Base-by-base conservation (phyloP, 2,888 invertebrate genomes). In the Boloria euphrosyne region DNA sequence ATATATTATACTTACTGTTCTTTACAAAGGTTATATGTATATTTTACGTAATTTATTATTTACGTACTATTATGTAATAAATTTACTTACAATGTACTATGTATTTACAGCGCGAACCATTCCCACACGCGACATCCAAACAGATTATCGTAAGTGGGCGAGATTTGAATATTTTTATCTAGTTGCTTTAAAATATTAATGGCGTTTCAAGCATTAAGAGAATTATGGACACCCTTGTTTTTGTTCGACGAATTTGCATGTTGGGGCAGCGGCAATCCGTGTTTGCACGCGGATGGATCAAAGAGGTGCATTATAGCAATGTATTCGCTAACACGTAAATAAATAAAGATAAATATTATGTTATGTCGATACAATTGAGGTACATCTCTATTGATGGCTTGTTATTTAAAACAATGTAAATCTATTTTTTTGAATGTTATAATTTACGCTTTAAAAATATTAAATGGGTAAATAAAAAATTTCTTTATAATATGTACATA, bases 151-250 rank as follows among this genome's bases (percentile, higher is more conserved):
- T 69, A 71, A 76, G 76, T 74, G 77, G 72, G 70, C 65, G 77
- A 75, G 79, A 85, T 87, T 86, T 84, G 80, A 85, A 85, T 86
- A 83, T 83, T 84, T 89, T 86, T 87, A 84, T 86, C 57, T 68
- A 87, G 86, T 90, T 86, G 86, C 84, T 87, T 88, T 90, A 79
- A 90, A 91, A 91, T 91, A 91, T 91, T 91, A 91, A 92, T 89
- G 89, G 84, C 80, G 81, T 83, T 82, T 80, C 77, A 75, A 74
- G 89, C 85, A 86, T 90, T 90, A 90, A 88, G 86, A 82, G 89
- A 81, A 87, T 89, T 89, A 87, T 80, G 75, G 75, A 73, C 82
- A 81, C 91, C 91, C 91, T 87, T 90, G 91, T 90, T 90, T 86
- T 89, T 81, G 83, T 84, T 82, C 75, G 75, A n/a, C 76, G 81